Conservation (phyloP, 2,113 vertebrate genomes). For the Ageneiosus marmoratus region DNA sequence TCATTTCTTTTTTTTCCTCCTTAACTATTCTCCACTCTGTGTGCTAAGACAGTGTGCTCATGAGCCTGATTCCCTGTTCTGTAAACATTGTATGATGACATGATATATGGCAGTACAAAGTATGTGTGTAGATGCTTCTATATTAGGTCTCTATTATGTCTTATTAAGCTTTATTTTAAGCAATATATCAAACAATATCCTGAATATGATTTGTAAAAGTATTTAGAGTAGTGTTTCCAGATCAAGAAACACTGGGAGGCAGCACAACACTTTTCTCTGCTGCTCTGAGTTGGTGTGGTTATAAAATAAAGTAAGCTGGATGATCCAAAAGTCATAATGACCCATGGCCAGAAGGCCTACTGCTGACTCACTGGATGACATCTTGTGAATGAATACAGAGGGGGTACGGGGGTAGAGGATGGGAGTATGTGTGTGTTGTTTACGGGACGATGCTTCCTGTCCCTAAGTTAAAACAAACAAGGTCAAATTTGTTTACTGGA, state of each 20-base stretch:
- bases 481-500: background rate
- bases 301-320: slow-evolving; percentile 44
- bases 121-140: background rate
- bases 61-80: background rate
- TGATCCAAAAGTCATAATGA: slow-evolving; percentile 52
- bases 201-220: background rate
- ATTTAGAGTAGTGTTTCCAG: background rate
- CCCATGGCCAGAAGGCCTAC: slow-evolving; percentile 48
- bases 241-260: slow-evolving; percentile 56
- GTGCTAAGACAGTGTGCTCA: background rate
- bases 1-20: background rate
- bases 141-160: background rate
- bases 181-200: background rate
- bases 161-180: background rate
- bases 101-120: background rate
- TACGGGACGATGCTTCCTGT: slow-evolving; percentile 13
- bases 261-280: slow-evolving; percentile 53
- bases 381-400: slow-evolving; percentile 32
- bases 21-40: background rate
- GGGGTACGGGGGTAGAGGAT: background rate
- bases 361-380: slow-evolving; percentile 61
- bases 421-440: too few relatives aligned
- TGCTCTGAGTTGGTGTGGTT: slow-evolving; percentile 35
- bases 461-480: background rate
- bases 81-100: background rate